Conservation (phyloP, 2,797 vertebrate species). For the Cichlasoma orientale region DNA sequence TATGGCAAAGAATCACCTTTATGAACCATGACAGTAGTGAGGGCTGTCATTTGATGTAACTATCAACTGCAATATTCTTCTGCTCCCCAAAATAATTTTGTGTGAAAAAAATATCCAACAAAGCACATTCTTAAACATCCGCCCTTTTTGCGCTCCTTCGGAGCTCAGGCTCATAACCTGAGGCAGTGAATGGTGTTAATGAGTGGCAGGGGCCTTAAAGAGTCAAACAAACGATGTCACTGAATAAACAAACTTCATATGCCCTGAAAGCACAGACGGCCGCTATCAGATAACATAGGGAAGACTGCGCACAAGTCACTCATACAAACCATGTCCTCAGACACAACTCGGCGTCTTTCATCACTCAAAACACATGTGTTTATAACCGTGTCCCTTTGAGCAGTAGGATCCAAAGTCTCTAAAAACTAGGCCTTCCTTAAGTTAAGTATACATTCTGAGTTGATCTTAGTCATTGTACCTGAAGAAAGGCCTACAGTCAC, state of each 20-base stretch:
- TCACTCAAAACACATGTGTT: slow-evolving; percentile 79
- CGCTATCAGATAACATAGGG: slow-evolving; percentile 75
- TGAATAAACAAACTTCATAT: slow-evolving; percentile 77
- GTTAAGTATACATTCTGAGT: slow-evolving; percentile 68
- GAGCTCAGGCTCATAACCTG: slow-evolving; percentile 64
- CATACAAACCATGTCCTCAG: slow-evolving; percentile 61
- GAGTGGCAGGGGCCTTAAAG: slow-evolving; percentile 65
- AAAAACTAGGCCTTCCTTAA: slow-evolving; percentile 56
- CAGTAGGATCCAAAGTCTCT: slow-evolving; percentile 52
- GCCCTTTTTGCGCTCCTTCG: slow-evolving; percentile 42
- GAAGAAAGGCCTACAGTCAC: slow-evolving; percentile 15
- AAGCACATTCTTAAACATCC: not conserved
- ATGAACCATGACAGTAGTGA: not conserved
- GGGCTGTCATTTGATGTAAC: not conserved
- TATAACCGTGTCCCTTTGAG: slow-evolving; percentile 60
- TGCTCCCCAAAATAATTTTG: not conserved
- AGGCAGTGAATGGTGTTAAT: slow-evolving; percentile 79
- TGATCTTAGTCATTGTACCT: slow-evolving; percentile 51
- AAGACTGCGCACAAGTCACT: slow-evolving; percentile 61
- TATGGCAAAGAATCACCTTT: not conserved
- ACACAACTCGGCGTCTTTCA: slow-evolving; percentile 68
- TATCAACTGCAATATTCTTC: not conserved
- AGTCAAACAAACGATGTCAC: slow-evolving; percentile 82
- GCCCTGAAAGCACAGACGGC: slow-evolving; percentile 73
- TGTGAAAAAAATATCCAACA: not conserved